These are phyloP conservation scores for Sapajus apella DNA, from an alignment of 2,113 vertebrate genomes.

Conservation along the genomic window DNA sequence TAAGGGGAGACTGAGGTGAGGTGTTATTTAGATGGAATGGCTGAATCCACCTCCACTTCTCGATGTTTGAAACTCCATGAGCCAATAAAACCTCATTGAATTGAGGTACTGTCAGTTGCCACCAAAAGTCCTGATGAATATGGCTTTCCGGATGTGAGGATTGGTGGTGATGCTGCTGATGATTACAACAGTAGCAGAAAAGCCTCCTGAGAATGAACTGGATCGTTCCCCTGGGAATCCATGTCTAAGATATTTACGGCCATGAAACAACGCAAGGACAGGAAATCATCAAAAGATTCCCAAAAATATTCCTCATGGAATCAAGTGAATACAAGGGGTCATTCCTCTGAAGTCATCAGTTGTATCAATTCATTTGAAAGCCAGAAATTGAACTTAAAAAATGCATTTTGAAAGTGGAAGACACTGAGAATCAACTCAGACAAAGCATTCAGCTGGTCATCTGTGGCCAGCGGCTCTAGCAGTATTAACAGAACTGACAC, in stretches of 20 bases:
- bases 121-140: not conserved
- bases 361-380: not conserved
- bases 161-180: not conserved
- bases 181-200: not conserved
- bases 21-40: not conserved
- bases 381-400: not conserved
- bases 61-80: not conserved
- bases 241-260: not conserved
- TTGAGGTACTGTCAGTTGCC: not conserved
- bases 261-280: not conserved
- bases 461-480: not conserved
- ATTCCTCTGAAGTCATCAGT: not conserved
- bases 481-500: not conserved
- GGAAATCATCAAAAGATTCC: slow-evolving; percentile 1
- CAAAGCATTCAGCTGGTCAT: not conserved
- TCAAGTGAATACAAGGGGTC: not conserved
- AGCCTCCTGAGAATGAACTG: not conserved
- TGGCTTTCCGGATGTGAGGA: not conserved
- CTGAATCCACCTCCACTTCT: not conserved
- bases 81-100: not conserved
- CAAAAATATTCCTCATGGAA: not conserved
- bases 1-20: not conserved
- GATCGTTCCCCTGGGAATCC: not conserved
- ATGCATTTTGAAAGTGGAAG: not conserved
- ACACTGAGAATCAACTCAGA: not conserved